Conservation (phyloP, 1,140 invertebrate species). For the Drosophila parvula region DNA sequence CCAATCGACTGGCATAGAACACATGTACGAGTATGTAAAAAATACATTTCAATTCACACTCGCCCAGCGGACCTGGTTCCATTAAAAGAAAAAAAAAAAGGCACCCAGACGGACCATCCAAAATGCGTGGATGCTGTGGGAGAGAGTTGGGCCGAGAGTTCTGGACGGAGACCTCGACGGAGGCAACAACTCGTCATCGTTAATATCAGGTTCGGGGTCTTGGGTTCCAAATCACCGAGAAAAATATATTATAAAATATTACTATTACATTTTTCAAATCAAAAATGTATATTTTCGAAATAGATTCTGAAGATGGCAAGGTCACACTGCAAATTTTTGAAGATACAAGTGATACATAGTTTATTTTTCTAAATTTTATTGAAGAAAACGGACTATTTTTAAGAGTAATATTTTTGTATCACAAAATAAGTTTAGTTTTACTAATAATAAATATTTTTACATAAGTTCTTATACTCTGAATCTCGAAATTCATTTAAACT, state of each 20-base stretch:
- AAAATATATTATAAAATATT: neutral
- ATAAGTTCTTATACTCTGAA: neutral
- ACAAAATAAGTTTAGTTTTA: neutral
- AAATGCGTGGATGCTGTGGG: constrained; percentile 59
- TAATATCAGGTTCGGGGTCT: constrained; percentile 74
- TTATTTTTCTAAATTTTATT: neutral
- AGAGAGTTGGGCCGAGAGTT: constrained; percentile 28
- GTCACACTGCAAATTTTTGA: neutral
- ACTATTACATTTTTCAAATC: neutral
- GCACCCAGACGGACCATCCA: constrained; percentile 43
- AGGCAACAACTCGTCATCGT: constrained; percentile 63
- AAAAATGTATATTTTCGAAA: neutral
- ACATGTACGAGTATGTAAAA: constrained; percentile 67
- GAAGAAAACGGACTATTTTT: neutral
- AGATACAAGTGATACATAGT: neutral
- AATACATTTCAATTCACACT: constrained; percentile 79
- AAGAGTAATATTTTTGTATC: neutral
- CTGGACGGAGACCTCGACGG: constrained; percentile 39
- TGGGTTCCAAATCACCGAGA: constrained; percentile 29
- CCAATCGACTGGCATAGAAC: constrained; percentile 64
- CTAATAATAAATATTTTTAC: neutral
- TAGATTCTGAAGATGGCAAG: neutral
- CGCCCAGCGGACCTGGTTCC: constrained; percentile 20
- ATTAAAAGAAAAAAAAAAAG: constrained; percentile 33
- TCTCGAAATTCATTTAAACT: neutral